Conservation (phyloP, 2,113 vertebrate genomes). For the Ascaphus truei region DNA sequence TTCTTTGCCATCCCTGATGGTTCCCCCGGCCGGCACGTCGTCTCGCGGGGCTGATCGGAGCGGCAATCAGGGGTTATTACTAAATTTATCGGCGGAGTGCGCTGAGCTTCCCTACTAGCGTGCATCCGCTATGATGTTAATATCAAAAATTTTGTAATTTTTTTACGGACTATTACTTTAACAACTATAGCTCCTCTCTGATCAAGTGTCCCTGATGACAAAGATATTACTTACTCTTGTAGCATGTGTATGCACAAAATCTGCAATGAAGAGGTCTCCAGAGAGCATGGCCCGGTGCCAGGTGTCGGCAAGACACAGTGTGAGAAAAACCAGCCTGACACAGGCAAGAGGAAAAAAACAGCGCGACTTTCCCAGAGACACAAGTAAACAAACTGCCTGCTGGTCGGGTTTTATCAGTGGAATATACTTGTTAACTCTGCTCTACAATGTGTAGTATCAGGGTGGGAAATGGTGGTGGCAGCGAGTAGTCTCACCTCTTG, state of each 20-base stretch:
- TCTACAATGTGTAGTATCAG: not conserved
- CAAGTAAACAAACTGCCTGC: not conserved
- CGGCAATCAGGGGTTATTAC: too few relatives aligned
- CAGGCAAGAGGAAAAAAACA: not conserved
- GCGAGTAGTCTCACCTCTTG: not conserved
- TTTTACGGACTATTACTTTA: conserved; percentile 10
- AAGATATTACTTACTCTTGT: not conserved
- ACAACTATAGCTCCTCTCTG: conserved; percentile 4
- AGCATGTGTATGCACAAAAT: conserved; percentile 9
- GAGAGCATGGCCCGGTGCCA: not conserved
- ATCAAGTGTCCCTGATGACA: conserved; percentile 14
- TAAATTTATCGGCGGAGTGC: too few relatives aligned
- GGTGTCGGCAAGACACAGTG: not conserved
- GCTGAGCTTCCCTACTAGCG: too few relatives aligned
- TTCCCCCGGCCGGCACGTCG: too few relatives aligned
- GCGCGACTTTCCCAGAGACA: not conserved
- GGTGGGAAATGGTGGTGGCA: not conserved
- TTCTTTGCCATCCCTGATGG: too few relatives aligned
- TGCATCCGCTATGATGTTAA: too few relatives aligned
- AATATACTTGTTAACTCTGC: not conserved
- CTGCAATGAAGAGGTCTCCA: not conserved
- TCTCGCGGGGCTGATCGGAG: too few relatives aligned
- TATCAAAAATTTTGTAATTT: too few relatives aligned
- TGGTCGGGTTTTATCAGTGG: not conserved
- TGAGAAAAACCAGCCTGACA: not conserved